Percentiles rank a stretch among this genome's conserved stretches.
Conservation (phyloP, 2,113 vertebrate species). For the Hymenochirus boettgeri region DNA sequence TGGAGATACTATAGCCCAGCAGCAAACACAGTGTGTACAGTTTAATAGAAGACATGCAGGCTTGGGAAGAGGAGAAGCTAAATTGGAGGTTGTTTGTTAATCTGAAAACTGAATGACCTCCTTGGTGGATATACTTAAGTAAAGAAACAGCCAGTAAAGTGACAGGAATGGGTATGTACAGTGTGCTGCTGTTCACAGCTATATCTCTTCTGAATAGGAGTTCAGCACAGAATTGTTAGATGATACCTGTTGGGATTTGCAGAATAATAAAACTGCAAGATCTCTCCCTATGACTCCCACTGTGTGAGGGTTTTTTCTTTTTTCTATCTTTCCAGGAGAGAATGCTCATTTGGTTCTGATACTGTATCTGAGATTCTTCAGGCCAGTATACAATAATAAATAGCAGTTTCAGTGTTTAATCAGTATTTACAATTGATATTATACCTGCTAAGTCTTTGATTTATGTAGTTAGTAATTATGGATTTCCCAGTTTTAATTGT, state of each 20-base stretch:
- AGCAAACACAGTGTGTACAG: not conserved
- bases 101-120: conserved; percentile 24
- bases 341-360: not conserved
- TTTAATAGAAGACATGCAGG: not conserved
- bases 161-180: not conserved
- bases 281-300: conserved; percentile 41
- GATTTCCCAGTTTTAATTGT: too few species aligned
- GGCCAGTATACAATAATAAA: too few species aligned
- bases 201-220: conserved; percentile 37
- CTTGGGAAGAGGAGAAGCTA: not conserved
- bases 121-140: conserved; percentile 21
- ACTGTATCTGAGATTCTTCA: not conserved
- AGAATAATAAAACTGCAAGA: conserved; percentile 33
- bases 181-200: conserved; percentile 1
- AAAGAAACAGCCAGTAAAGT: conserved; percentile 4
- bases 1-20: not conserved
- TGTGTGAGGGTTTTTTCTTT: conserved; percentile 21
- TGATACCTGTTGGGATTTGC: conserved; percentile 39
- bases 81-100: conserved; percentile 28
- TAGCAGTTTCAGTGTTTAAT: too few species aligned
- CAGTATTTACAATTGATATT: too few species aligned
- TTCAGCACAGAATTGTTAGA: conserved; percentile 42
- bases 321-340: not conserved
- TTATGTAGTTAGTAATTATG: too few species aligned
- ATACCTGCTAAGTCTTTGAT: too few species aligned